These are phyloP conservation scores for Brachyopa scutellaris DNA, from an alignment of 2,888 invertebrate species.

Conservation along the genomic window DNA sequence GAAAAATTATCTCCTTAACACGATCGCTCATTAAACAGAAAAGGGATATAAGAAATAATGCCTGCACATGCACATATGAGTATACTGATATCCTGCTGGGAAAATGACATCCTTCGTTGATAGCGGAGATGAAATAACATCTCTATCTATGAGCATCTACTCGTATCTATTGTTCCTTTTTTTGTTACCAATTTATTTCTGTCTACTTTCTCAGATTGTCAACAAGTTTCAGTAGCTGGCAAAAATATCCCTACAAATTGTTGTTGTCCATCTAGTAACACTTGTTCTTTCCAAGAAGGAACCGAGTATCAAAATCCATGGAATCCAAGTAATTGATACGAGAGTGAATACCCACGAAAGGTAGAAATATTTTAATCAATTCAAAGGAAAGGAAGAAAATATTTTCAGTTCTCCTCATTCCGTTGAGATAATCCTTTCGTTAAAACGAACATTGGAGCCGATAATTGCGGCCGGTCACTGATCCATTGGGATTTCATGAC, in stretches of 20 bases:
- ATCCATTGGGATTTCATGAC: not conserved
- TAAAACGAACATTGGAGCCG: not conserved
- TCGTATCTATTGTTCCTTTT: constrained; percentile 62
- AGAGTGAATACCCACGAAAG: constrained; percentile 25
- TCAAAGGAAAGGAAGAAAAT: constrained; percentile 41
- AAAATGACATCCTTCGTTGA: constrained; percentile 56
- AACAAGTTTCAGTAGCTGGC: constrained; percentile 66
- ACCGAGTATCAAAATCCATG: constrained; percentile 42
- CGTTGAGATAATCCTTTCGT: constrained; percentile 56
- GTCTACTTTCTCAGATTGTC: constrained; percentile 57
- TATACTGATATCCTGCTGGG: constrained; percentile 65
- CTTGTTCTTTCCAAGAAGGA: constrained; percentile 67
- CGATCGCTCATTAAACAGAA: constrained; percentile 49
- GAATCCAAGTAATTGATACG: constrained; percentile 64
- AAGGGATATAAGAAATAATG: constrained; percentile 21
- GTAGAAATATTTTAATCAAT: constrained; percentile 45
- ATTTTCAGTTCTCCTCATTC: not conserved
- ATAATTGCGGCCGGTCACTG: not conserved
- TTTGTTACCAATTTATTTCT: constrained; percentile 66
- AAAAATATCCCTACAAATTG: constrained; percentile 38
- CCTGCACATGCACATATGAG: constrained; percentile 17
- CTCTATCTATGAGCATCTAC: too few relatives aligned
- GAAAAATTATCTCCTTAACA: constrained; percentile 56
- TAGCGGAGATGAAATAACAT: constrained; percentile 61
- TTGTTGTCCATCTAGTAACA: constrained; percentile 35